Conservation (phyloP, 92 coral and sea anemone species). For the Phymanthus crucifer region DNA sequence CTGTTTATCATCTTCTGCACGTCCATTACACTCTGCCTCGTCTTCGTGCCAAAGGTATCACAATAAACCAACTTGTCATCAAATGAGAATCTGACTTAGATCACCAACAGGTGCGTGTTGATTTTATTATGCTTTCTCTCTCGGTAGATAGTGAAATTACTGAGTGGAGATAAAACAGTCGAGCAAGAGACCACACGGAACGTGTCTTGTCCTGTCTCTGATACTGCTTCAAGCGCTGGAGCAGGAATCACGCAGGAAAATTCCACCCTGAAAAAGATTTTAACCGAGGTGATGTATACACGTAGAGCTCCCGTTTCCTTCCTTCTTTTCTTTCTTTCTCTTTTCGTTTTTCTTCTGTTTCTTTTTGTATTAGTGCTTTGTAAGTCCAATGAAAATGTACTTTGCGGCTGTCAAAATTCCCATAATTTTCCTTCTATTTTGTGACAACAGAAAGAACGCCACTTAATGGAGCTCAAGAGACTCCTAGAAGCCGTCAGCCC, state of each 20-base stretch:
- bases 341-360: no score
- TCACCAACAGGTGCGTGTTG: no score
- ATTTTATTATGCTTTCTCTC: background rate
- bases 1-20: slow-evolving; percentile 72
- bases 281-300: slow-evolving; percentile 52
- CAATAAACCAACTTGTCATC: background rate
- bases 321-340: background rate
- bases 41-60: slow-evolving; percentile 70
- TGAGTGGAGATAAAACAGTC: background rate
- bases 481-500: slow-evolving; percentile 45
- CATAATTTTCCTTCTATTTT: background rate
- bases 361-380: no score
- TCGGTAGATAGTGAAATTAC: background rate
- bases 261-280: slow-evolving; percentile 55
- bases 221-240: slow-evolving; percentile 46
- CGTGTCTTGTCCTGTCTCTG: slow-evolving; percentile 3
- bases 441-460: slow-evolving; percentile 54
- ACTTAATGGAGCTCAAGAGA: slow-evolving; percentile 65
- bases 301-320: background rate
- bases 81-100: no score
- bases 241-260: slow-evolving; percentile 60
- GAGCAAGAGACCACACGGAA: background rate
- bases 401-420: background rate
- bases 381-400: no score
- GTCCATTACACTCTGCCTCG: slow-evolving; percentile 69